A percentile compares a stretch with the other conserved stretches of the same genome.
Evolutionary conservation across 30 jellyfish, hydroid and myxozoan species (phyloP).

Genomic region (Aurelia sp.): DNA sequence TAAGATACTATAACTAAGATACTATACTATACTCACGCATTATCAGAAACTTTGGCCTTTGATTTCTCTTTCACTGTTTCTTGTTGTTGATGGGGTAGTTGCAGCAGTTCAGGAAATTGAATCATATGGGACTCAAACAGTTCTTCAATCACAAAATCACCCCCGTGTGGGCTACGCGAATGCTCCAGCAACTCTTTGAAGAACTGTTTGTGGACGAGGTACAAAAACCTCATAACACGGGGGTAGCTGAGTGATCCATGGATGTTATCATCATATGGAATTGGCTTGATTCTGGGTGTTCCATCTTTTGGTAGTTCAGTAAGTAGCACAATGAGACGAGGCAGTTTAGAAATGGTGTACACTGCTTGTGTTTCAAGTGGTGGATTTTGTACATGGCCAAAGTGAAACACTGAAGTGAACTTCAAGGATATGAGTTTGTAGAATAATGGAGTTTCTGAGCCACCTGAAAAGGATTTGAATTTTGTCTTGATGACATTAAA

Average conservation of each 20-base stretch:
- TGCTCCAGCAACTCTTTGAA: conserved; percentile 42
- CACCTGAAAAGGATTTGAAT: conserved; percentile 6
- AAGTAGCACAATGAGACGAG: conserved; percentile 50
- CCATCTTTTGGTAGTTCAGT: conserved; percentile 55
- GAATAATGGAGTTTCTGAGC: conserved; percentile 27
- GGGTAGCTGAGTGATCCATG: conserved; percentile 66
- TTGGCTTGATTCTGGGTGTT: conserved; percentile 60
- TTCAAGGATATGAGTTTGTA: conserved; percentile 59
- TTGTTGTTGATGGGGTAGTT: conserved; percentile 9
- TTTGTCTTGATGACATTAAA: too few species aligned
- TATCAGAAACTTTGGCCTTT: too few species aligned
- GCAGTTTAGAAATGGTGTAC: conserved; percentile 43
- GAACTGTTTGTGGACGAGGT: conserved; percentile 63
- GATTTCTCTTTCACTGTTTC: not conserved
- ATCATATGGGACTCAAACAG: conserved; percentile 53
- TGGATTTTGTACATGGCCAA: conserved; percentile 50
- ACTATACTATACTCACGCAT: too few species aligned
- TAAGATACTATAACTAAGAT: too few species aligned
- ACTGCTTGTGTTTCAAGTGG: conserved; percentile 64
- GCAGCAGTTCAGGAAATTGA: conserved; percentile 64
- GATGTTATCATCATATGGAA: conserved; percentile 31
- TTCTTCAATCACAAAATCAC: conserved; percentile 62
- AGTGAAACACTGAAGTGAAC: conserved; percentile 58
- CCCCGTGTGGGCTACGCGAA: conserved; percentile 28
- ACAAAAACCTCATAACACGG: conserved; percentile 60